Evolutionary conservation across 1,140 invertebrate genomes (phyloP).

Genomic region (Panonychus citri): DNA sequence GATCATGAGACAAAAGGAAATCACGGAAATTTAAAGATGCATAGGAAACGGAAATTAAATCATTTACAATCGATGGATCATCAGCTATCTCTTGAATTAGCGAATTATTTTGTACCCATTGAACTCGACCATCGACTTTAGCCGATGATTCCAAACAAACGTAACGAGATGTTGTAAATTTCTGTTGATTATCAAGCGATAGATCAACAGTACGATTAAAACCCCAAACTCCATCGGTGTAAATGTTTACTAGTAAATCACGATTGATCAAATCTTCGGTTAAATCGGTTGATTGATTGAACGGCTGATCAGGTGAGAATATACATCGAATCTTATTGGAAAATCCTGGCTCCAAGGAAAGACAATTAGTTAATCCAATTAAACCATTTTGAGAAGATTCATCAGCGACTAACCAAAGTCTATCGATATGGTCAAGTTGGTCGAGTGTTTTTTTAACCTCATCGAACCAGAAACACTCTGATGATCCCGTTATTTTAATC

Average conservation of each 20-base stretch:
- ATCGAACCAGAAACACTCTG: constrained; percentile 41
- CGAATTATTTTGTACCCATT: constrained; percentile 45
- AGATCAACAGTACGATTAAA: constrained; percentile 38
- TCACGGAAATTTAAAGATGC: constrained; percentile 89
- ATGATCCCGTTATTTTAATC: too few species aligned
- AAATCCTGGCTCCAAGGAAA: constrained; percentile 51
- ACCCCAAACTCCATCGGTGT: constrained; percentile 40
- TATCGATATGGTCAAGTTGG: constrained; percentile 19
- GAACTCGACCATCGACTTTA: constrained; percentile 59
- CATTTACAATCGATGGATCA: constrained; percentile 9
- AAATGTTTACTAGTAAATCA: constrained; percentile 64
- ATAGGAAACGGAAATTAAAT: constrained; percentile 35
- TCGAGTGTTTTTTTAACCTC: constrained; percentile 20
- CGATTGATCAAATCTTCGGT: constrained; percentile 26
- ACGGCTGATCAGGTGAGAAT: constrained; percentile 15
- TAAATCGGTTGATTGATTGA: constrained; percentile 20
- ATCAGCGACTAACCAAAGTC: constrained; percentile 40
- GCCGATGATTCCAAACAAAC: constrained; percentile 62
- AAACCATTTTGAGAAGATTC: constrained; percentile 34
- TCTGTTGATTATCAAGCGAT: constrained; percentile 8
- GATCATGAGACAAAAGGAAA: constrained; percentile 88
- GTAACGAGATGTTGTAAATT: constrained; percentile 26
- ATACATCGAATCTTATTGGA: constrained; percentile 40
- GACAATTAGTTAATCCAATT: constrained; percentile 64
- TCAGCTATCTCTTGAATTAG: constrained; percentile 25